Evolutionary conservation across 30 jellyfish, hydroid and myxozoan species (phyloP).

Genomic region (Rhopilema esculentum): DNA sequence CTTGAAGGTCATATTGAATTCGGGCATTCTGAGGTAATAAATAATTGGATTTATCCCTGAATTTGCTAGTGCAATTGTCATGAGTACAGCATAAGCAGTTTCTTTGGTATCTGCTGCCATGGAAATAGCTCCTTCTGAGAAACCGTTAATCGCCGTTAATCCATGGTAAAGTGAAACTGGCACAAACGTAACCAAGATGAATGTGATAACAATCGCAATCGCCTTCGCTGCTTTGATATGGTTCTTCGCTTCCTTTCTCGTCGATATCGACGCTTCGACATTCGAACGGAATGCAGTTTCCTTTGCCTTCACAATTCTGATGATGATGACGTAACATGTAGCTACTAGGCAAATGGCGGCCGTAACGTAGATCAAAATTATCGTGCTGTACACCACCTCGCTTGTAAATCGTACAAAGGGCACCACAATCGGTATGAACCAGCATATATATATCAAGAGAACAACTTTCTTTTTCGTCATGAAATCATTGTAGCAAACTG

Average conservation of each 20-base stretch:
- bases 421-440: slow-evolving; percentile 80
- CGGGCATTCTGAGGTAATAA: slow-evolving; percentile 74
- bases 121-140: background rate
- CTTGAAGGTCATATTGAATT: slow-evolving; percentile 55
- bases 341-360: slow-evolving; percentile 33
- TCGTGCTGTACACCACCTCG: slow-evolving; percentile 40
- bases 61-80: slow-evolving; percentile 62
- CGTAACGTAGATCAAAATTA: slow-evolving; percentile 32
- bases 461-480: slow-evolving; percentile 63
- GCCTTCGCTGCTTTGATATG: slow-evolving; percentile 64
- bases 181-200: slow-evolving; percentile 11
- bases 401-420: slow-evolving; percentile 71
- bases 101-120: slow-evolving; percentile 25
- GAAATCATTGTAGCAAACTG: slow-evolving; percentile 34
- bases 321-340: slow-evolving; percentile 46
- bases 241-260: background rate
- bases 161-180: slow-evolving; percentile 60
- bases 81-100: slow-evolving; percentile 57
- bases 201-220: slow-evolving; percentile 9
- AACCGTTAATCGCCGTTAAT: slow-evolving; percentile 26
- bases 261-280: background rate
- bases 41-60: slow-evolving; percentile 84
- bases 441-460: slow-evolving; percentile 41
- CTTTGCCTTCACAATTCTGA: slow-evolving; percentile 25
- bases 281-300: background rate